phyloP scores from a whole-genome alignment of 2,113 vertebrate genomes.

The Gymnorhina tibicen region DNA sequence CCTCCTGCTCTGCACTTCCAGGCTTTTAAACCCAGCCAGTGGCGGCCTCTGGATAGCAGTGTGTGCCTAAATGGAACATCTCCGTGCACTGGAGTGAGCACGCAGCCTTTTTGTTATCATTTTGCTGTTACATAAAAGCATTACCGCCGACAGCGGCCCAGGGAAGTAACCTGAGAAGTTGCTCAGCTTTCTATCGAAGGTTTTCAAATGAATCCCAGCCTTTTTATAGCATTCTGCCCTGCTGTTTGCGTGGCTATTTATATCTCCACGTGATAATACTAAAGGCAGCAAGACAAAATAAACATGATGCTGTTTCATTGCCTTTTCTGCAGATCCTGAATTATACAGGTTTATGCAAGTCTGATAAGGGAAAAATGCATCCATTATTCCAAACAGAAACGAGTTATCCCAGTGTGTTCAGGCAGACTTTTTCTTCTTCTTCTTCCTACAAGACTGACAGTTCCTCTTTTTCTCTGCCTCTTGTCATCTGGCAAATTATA shows the following conservation, averaged over 20 bases:
- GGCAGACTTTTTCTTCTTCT: neutral
- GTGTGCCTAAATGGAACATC: conserved; percentile 31
- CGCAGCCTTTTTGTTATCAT: neutral
- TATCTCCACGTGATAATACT: neutral
- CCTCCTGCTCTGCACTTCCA: neutral
- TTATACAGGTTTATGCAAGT: conserved; percentile 1
- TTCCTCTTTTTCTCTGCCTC: neutral
- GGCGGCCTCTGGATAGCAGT: neutral
- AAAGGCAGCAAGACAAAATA: neutral
- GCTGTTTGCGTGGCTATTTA: neutral
- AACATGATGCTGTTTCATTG: neutral
- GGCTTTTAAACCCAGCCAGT: neutral
- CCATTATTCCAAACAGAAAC: neutral
- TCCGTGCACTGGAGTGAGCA: neutral
- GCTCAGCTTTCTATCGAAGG: neutral
- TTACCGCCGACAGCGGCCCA: fast-evolving
- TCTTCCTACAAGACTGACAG: neutral
- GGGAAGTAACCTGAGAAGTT: neutral
- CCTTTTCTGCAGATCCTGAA: neutral
- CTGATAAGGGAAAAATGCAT: neutral
- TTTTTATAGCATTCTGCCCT: neutral
- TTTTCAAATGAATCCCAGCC: neutral
- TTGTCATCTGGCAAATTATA: neutral
- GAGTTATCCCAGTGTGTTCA: neutral
- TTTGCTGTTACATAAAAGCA: neutral